A percentile compares a stretch with the other conserved stretches of the same genome.
phyloP scores from a whole-genome alignment of 2,113 vertebrate genomes.

The Nothoprocta perdicaria region DNA sequence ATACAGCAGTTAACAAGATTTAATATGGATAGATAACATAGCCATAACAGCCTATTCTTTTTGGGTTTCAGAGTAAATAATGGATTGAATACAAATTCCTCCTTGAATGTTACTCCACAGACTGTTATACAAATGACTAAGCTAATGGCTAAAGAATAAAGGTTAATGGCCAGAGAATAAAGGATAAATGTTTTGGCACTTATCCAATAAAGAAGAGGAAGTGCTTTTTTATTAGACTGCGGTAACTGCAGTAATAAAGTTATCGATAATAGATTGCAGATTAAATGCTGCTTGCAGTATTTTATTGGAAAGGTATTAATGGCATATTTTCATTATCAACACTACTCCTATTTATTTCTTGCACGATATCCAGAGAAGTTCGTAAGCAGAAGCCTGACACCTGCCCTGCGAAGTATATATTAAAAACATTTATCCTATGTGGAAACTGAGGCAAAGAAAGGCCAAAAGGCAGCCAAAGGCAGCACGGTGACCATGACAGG shows the following conservation, averaged over 20 bases:
- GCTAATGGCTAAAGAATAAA: slow-evolving; percentile 69
- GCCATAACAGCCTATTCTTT: slow-evolving; percentile 26
- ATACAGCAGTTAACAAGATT: neutral
- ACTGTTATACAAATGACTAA: slow-evolving; percentile 60
- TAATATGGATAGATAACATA: slow-evolving; percentile 30
- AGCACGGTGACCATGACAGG: fast-evolving
- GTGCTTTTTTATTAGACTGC: slow-evolving; percentile 64
- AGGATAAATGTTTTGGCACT: slow-evolving; percentile 68
- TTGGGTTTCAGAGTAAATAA: slow-evolving; percentile 51
- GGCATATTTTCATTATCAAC: slow-evolving; percentile 55
- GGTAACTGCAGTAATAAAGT: slow-evolving; percentile 61
- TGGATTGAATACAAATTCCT: slow-evolving; percentile 56
- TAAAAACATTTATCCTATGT: neutral
- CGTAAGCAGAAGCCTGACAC: neutral
- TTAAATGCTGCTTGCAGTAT: slow-evolving; percentile 24
- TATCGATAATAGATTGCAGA: slow-evolving; percentile 68
- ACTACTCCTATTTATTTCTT: slow-evolving; percentile 25
- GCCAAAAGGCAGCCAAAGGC: neutral
- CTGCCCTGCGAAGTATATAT: neutral
- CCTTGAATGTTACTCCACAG: slow-evolving; percentile 56
- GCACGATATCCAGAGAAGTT: neutral
- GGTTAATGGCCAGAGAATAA: slow-evolving; percentile 70
- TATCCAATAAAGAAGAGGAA: slow-evolving; percentile 67
- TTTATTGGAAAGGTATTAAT: slow-evolving; percentile 48
- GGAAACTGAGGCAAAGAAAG: neutral